A percentile compares a stretch with the other conserved stretches of the same genome.
phyloP scores from a whole-genome alignment of 2,113 vertebrate genomes.

The Lipotes vexillifer region DNA sequence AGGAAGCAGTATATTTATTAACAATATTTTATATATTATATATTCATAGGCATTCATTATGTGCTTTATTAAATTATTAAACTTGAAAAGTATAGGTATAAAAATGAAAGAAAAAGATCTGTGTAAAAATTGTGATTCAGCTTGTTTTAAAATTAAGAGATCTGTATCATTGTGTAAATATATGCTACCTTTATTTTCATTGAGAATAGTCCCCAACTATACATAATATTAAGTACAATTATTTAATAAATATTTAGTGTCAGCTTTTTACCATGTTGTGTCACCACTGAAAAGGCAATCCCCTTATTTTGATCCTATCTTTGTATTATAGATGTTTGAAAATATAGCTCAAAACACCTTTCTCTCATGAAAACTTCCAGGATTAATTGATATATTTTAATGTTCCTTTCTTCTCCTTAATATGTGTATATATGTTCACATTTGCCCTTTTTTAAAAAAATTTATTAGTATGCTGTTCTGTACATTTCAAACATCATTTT shows the following conservation, averaged over 20 bases:
- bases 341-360: background rate
- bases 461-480: background rate
- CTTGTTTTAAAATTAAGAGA: background rate
- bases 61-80: background rate
- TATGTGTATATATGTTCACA: background rate
- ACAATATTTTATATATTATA: background rate
- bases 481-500: background rate
- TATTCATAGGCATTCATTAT: background rate
- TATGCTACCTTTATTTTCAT: background rate
- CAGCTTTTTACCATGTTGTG: background rate
- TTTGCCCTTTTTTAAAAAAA: background rate
- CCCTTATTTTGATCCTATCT: background rate
- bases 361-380: background rate
- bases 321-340: background rate
- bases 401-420: background rate
- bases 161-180: background rate
- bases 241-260: background rate
- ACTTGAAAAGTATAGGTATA: background rate
- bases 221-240: background rate
- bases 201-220: background rate
- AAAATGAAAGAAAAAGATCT: background rate
- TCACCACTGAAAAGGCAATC: background rate
- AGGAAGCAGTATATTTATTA: background rate
- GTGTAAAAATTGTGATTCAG: background rate
- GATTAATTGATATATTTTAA: background rate